These are phyloP conservation scores for Gobionotothen gibberifrons DNA, from an alignment of 2,797 vertebrate genomes.

Conservation along the genomic window DNA sequence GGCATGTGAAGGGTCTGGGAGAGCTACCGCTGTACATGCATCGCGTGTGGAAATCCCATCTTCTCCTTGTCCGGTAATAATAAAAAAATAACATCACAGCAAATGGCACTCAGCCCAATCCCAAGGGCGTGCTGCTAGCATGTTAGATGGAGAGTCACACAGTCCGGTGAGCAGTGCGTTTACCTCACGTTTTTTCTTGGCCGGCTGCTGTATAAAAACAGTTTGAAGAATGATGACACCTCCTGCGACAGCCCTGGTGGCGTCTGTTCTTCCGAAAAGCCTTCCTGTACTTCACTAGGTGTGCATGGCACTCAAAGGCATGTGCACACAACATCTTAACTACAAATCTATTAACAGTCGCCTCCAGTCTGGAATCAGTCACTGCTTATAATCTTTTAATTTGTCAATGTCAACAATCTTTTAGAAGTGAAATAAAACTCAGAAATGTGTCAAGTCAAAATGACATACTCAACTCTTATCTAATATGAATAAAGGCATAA, in stretches of 20 bases:
- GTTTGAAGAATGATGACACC: conserved; percentile 40
- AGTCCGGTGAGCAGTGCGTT: conserved; percentile 49
- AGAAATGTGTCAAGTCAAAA: background rate
- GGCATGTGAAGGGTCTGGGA: conserved; percentile 61
- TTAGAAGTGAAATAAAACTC: background rate
- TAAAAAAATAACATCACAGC: conserved; percentile 25
- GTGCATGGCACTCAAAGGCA: background rate
- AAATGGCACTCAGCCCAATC: conserved; percentile 23
- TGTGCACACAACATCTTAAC: background rate
- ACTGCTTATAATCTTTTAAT: too few species aligned
- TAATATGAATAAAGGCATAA: background rate
- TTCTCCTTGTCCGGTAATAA: conserved; percentile 56
- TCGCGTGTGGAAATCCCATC: conserved; percentile 46
- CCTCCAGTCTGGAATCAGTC: background rate
- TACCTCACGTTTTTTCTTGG: conserved; percentile 54
- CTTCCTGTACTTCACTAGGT: conserved; percentile 11
- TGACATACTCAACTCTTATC: background rate
- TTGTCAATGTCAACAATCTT: background rate
- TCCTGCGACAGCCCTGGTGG: background rate
- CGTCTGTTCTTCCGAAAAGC: background rate
- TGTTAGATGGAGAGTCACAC: conserved; percentile 40
- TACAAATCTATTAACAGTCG: background rate
- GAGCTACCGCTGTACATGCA: conserved; percentile 28
- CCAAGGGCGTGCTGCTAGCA: conserved; percentile 33
- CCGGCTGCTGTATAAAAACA: conserved; percentile 38